Evolutionary conservation across 2,888 invertebrate species (phyloP).

Genomic region (Tetropium fuscum): DNA sequence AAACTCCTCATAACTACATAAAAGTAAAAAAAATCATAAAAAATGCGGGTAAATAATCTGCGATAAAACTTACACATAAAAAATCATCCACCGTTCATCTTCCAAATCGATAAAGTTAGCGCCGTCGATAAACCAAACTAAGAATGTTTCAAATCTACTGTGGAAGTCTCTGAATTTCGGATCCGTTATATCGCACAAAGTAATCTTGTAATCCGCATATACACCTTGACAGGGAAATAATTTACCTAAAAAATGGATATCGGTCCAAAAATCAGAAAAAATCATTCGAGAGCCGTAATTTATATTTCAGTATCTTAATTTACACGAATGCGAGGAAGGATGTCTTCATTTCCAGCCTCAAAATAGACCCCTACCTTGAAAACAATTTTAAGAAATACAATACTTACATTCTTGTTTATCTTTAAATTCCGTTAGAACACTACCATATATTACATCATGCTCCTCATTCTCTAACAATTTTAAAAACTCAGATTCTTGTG

Average conservation of each 20-base stretch:
- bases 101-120: constrained; percentile 94
- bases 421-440: constrained; percentile 47
- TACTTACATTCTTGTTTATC: constrained; percentile 35
- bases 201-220: constrained; percentile 79
- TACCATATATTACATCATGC: constrained; percentile 55
- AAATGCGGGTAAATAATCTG: background rate
- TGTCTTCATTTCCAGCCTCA: too few relatives aligned
- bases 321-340: too few relatives aligned
- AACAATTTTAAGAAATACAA: constrained; percentile 18
- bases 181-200: constrained; percentile 77
- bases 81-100: constrained; percentile 93
- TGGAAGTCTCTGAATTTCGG: constrained; percentile 85
- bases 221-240: constrained; percentile 50
- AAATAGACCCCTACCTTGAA: constrained; percentile 19
- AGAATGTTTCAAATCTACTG: constrained; percentile 87
- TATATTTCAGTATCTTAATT: too few relatives aligned
- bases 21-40: too few relatives aligned
- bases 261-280: too few relatives aligned
- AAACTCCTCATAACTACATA: constrained; percentile 77
- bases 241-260: constrained; percentile 28
- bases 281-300: too few relatives aligned
- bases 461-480: constrained; percentile 49
- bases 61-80: constrained; percentile 75
- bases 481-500: constrained; percentile 48
- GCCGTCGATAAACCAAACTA: constrained; percentile 97